Conservation (phyloP, 1,140 invertebrate genomes). For the Zaprionus taronus region DNA sequence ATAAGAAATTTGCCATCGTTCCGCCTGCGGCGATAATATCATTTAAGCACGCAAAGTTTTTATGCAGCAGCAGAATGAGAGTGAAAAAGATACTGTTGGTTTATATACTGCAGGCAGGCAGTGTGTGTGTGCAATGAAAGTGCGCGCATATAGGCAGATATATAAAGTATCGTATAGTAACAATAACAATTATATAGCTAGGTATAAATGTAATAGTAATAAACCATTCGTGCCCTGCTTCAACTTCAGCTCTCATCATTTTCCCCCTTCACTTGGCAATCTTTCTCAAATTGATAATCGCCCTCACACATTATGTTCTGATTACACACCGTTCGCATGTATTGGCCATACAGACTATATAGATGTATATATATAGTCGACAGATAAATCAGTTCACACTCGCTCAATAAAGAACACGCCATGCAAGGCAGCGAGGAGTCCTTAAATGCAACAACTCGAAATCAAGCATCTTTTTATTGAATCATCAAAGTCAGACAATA, state of each 20-base stretch:
- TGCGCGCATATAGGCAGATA: not conserved
- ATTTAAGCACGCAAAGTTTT: not conserved
- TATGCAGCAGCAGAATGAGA: not conserved
- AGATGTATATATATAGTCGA: not conserved
- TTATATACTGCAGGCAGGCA: slow-evolving; percentile 3
- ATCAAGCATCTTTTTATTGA: slow-evolving; percentile 61
- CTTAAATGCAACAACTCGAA: slow-evolving; percentile 45
- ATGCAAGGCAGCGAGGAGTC: slow-evolving; percentile 14
- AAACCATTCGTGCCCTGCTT: no score
- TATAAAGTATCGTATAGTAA: not conserved
- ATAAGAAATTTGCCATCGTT: slow-evolving; percentile 20
- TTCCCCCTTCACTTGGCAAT: not conserved
- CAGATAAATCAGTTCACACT: slow-evolving; percentile 16
- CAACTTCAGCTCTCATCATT: not conserved
- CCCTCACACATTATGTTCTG: not conserved
- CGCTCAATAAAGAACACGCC: slow-evolving; percentile 18
- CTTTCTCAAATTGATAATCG: not conserved
- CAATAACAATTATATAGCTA: not conserved
- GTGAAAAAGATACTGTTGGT: not conserved
- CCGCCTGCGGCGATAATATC: not conserved
- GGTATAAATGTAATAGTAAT: not conserved
- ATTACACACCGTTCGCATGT: slow-evolving; percentile 7
- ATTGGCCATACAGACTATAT: not conserved
- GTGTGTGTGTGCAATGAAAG: not conserved
- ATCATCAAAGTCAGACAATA: slow-evolving; percentile 66